Evolutionary conservation across 2,888 invertebrate genomes (phyloP).

Genomic region (Pandemis corylana): DNA sequence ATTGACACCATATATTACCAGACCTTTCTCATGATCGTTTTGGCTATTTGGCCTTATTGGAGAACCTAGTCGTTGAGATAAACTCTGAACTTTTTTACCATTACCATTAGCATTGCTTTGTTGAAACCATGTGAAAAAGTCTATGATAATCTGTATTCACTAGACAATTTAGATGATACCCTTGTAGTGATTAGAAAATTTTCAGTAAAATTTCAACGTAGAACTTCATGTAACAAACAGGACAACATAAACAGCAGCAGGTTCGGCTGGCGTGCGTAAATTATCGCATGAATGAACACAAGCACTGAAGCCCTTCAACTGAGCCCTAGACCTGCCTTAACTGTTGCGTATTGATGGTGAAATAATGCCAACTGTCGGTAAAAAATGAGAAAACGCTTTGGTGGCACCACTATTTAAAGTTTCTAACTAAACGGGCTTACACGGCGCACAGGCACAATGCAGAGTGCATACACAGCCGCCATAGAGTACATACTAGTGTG

Average conservation of each 20-base stretch:
- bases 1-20: neutral
- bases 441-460: no score
- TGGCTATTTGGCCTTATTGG: neutral
- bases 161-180: no score
- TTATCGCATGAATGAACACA: conserved; percentile 52
- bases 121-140: no score
- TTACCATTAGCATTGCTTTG: no score
- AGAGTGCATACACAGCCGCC: no score
- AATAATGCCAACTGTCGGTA: neutral
- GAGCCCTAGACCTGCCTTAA: conserved; percentile 44
- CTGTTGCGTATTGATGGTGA: conserved; percentile 23
- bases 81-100: no score
- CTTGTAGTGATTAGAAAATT: no score
- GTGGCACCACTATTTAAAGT: neutral
- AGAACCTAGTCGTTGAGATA: no score
- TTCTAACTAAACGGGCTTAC: no score
- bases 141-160: no score
- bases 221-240: neutral
- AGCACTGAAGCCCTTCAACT: conserved; percentile 52
- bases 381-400: neutral
- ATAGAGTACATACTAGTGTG: no score
- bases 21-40: neutral
- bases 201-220: neutral
- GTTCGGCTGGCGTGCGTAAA: conserved; percentile 43
- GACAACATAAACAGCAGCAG: neutral